Evolutionary conservation across 2,888 invertebrate species (phyloP).

Genomic region (Philonicus albiceps): DNA sequence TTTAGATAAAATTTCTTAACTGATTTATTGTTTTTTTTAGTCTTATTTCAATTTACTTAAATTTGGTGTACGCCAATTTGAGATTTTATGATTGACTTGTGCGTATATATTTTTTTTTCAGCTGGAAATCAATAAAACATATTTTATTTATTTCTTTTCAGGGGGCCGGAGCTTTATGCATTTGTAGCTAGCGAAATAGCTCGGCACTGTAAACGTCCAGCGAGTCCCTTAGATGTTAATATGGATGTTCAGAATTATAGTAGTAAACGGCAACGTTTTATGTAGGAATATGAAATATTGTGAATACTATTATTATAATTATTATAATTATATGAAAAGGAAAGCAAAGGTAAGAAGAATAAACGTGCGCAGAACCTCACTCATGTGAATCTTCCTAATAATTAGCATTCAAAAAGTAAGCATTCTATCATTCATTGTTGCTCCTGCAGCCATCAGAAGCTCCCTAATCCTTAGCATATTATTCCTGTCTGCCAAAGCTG

Average conservation of each 20-base stretch:
- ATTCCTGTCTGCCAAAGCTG: not conserved
- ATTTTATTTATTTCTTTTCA: conserved; percentile 47
- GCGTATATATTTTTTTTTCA: not conserved
- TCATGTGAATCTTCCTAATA: not conserved
- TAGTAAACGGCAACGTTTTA: conserved; percentile 74
- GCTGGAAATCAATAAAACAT: not conserved
- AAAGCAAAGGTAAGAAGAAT: not conserved
- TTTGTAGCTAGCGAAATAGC: conserved; percentile 78
- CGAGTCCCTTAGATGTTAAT: conserved; percentile 74
- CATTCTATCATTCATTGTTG: not conserved
- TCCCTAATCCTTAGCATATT: not conserved
- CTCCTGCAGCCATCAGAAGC: not conserved
- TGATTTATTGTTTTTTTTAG: too few relatives aligned
- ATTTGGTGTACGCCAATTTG: too few relatives aligned
- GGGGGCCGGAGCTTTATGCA: conserved; percentile 71
- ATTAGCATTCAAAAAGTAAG: conserved; percentile 8
- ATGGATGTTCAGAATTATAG: conserved; percentile 81
- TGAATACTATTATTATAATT: conserved; percentile 7
- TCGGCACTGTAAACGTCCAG: conserved; percentile 75
- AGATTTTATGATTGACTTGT: too few relatives aligned
- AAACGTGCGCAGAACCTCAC: not conserved
- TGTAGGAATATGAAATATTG: conserved; percentile 63
- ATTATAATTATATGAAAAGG: not conserved
- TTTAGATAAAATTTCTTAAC: too few relatives aligned
- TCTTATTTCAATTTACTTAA: too few relatives aligned